Evolutionary conservation across 1,140 invertebrate genomes (phyloP).

Genomic region (Chymomyza costata): DNA sequence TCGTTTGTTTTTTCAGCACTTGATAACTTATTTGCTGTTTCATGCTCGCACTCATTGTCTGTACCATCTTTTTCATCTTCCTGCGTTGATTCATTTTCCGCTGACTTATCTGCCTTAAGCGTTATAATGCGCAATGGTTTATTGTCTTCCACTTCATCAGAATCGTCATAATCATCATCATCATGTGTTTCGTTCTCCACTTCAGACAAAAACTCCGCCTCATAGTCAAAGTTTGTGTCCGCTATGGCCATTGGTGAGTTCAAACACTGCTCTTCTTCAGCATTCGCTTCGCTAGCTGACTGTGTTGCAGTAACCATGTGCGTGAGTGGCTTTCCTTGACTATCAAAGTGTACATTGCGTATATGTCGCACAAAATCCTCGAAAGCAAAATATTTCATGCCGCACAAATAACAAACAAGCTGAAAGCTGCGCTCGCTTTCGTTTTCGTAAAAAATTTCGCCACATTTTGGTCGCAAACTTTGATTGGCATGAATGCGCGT

Average conservation of each 20-base stretch:
- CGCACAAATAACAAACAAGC: constrained; percentile 47
- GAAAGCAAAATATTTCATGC: constrained; percentile 56
- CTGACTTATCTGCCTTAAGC: too few relatives aligned
- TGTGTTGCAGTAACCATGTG: constrained; percentile 10
- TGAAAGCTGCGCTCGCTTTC: constrained; percentile 49
- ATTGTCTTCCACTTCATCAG: constrained; percentile 4
- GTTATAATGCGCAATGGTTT: constrained; percentile 16
- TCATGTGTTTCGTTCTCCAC: background rate
- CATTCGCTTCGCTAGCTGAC: background rate
- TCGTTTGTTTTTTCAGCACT: background rate
- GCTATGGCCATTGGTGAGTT: background rate
- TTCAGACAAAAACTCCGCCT: background rate
- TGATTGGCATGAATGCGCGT: constrained; percentile 41
- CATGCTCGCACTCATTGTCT: background rate
- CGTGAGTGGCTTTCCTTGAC: constrained; percentile 27
- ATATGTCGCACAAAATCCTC: constrained; percentile 57
- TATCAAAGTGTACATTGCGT: constrained; percentile 51
- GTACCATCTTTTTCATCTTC: constrained; percentile 6
- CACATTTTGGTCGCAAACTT: constrained; percentile 45
- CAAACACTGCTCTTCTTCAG: background rate
- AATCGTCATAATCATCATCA: background rate
- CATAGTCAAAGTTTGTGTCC: background rate
- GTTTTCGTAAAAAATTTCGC: constrained; percentile 50
- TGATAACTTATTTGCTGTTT: constrained; percentile 14
- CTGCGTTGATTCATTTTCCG: constrained; percentile 3